Conservation (phyloP, 2,113 vertebrate species). For the Gadus macrocephalus region DNA sequence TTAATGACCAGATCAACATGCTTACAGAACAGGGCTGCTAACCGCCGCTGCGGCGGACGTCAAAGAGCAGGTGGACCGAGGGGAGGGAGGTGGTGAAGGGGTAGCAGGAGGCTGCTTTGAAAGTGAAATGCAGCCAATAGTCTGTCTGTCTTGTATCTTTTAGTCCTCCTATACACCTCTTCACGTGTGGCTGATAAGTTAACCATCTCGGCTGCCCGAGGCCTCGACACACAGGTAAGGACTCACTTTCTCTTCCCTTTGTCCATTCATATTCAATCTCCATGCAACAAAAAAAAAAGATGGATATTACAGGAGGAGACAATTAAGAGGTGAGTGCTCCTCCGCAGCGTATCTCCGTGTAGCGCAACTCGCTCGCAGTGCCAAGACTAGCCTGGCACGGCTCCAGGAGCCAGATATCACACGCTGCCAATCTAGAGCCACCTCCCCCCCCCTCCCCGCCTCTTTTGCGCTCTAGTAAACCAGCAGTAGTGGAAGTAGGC, state of each 20-base stretch:
- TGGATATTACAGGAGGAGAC: too few species aligned
- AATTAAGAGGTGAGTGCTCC: constrained; percentile 33
- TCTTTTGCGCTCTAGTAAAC: too few species aligned
- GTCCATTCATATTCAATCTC: too few species aligned
- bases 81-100: constrained; percentile 7
- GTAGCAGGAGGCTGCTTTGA: not conserved
- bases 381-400: constrained; percentile 49
- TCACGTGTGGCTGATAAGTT: constrained; percentile 38
- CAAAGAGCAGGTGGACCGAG: constrained; percentile 46
- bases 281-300: too few species aligned
- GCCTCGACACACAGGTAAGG: constrained; percentile 51
- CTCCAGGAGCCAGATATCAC: constrained; percentile 46
- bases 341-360: constrained; percentile 34
- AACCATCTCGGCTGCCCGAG: constrained; percentile 38
- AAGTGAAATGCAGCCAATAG: too few species aligned
- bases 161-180: constrained; percentile 19
- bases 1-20: constrained; percentile 51
- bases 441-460: too few species aligned
- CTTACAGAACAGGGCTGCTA: constrained; percentile 51
- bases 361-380: constrained; percentile 45
- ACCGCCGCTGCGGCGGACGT: constrained; percentile 49
- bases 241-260: constrained; percentile 25
- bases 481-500: too few species aligned
- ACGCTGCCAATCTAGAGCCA: constrained; percentile 39
- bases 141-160: constrained; percentile 42